These are phyloP conservation scores for Plebejus argus DNA, from an alignment of 2,888 invertebrate genomes.

Conservation along the genomic window DNA sequence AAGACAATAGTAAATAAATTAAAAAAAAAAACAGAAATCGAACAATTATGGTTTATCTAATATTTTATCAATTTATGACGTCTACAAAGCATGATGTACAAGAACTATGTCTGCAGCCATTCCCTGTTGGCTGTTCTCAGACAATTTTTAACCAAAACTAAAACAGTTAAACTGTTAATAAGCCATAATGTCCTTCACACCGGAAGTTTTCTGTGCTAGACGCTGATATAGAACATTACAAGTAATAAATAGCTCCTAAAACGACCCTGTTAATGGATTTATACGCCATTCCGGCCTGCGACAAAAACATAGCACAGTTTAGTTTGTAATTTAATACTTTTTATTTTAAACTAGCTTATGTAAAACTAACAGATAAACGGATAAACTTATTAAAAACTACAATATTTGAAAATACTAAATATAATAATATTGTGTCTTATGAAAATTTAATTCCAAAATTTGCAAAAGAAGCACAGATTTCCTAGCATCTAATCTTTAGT, in stretches of 20 bases:
- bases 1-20: too few relatives aligned
- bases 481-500: too few relatives aligned
- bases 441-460: neutral
- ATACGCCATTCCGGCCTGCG: slow-evolving; percentile 3
- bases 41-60: too few relatives aligned
- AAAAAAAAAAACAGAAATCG: too few relatives aligned
- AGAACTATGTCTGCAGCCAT: neutral
- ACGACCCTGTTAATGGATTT: slow-evolving; percentile 13
- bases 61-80: too few relatives aligned
- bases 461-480: too few relatives aligned
- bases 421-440: neutral
- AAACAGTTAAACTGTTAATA: slow-evolving; percentile 12
- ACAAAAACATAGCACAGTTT: slow-evolving; percentile 18
- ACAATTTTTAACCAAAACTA: slow-evolving; percentile 30
- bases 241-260: neutral
- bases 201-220: slow-evolving; percentile 21
- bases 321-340: slow-evolving; percentile 14
- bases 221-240: slow-evolving; percentile 15
- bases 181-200: slow-evolving; percentile 6
- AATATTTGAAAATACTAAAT: too few relatives aligned
- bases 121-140: neutral
- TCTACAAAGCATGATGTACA: neutral
- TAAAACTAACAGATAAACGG: neutral
- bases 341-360: neutral
- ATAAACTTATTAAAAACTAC: neutral